These are phyloP conservation scores for Carollia perspicillata DNA, from an alignment of 2,113 vertebrate species.

Conservation along the genomic window DNA sequence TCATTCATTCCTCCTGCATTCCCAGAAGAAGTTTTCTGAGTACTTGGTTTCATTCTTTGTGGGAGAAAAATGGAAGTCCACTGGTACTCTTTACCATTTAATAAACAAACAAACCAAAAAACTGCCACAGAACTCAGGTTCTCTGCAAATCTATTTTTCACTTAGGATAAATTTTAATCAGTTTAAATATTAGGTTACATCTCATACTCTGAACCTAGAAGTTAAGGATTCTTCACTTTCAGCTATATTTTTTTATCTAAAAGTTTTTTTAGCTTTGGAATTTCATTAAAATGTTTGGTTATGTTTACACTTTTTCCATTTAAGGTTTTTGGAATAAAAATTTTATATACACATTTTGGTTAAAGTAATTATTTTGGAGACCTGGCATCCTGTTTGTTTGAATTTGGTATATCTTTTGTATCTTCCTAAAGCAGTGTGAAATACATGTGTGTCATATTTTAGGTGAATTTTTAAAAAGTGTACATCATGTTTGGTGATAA, in stretches of 20 bases:
- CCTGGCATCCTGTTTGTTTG: background rate
- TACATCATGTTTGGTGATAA: background rate
- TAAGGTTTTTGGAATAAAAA: background rate
- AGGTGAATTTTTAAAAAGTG: background rate
- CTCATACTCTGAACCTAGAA: background rate
- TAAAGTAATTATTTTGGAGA: background rate
- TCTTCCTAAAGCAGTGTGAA: background rate
- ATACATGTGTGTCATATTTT: background rate
- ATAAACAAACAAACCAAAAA: background rate
- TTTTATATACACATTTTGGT: background rate
- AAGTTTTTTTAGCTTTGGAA: background rate
- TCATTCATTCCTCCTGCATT: background rate
- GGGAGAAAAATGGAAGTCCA: background rate
- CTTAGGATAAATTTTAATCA: background rate
- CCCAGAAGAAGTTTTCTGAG: background rate
- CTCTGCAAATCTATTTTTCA: background rate
- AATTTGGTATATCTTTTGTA: background rate
- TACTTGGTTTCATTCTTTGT: background rate
- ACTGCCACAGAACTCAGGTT: background rate
- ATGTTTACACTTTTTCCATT: background rate
- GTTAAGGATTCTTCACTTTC: background rate
- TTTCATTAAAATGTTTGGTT: background rate
- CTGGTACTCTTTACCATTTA: background rate
- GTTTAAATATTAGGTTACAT: background rate
- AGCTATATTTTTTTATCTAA: slow-evolving; percentile 17